Conservation (phyloP, 2,888 invertebrate genomes). For the Labia minor region DNA sequence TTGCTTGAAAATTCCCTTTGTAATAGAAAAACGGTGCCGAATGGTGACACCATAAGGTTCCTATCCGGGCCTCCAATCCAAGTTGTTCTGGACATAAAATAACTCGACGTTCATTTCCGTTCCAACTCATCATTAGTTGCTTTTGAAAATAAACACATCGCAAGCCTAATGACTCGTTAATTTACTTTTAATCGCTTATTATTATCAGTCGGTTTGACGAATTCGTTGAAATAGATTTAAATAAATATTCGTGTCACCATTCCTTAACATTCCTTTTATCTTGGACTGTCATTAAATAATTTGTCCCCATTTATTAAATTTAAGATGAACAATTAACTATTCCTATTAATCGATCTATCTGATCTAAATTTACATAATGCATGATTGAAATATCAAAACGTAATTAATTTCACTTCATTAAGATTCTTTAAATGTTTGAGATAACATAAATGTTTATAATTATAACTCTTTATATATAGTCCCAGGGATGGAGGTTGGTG, state of each 20-base stretch:
- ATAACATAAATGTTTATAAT: no score
- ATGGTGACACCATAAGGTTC: not conserved
- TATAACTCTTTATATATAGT: no score
- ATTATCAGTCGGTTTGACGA: not conserved
- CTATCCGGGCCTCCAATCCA: not conserved
- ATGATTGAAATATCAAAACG: no score
- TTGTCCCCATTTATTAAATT: not conserved
- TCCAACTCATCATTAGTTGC: conserved; percentile 8
- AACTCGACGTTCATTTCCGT: conserved; percentile 7
- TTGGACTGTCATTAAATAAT: not conserved
- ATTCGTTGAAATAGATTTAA: not conserved
- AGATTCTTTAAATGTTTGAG: no score
- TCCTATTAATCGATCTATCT: no score
- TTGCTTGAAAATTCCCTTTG: no score
- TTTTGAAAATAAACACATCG: not conserved
- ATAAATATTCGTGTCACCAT: not conserved
- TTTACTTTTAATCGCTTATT: conserved; percentile 8
- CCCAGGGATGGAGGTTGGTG: no score
- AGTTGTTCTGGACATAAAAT: not conserved
- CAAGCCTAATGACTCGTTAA: not conserved
- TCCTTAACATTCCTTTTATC: not conserved
- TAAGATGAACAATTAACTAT: no score
- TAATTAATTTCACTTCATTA: no score
- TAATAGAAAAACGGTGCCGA: no score
- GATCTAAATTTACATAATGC: no score